Base-by-base conservation (phyloP, 1,140 invertebrate species). In the Drosophila repletoides region DNA sequence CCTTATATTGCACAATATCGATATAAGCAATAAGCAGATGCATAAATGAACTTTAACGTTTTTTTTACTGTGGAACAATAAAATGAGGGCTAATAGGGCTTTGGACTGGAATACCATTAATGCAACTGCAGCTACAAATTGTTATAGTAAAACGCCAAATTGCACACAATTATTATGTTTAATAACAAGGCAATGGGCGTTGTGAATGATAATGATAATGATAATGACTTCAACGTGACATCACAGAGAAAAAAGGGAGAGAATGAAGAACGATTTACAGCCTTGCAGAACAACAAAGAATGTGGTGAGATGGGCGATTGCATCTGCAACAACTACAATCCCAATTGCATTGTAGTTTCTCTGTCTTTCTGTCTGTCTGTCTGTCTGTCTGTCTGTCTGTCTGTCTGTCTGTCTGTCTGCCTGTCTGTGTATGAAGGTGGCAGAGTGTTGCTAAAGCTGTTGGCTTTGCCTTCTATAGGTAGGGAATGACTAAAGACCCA, bases 211-310 rank as follows among this genome's bases (percentile, higher is more conserved):
- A n/a, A n/a, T n/a, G n/a, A 53, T 53, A 53, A 59, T 49, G 58
- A 53, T 61, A 61, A 61, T 53, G 64, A 52, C 56, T 15, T 10
- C 45, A 26, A 67, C 64, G 58, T 67, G 64, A 45, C 64, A 40
- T 24, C 17, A 2, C 10, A 17, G 2, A 53, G 26, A 15, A 2
- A 5, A n/a, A 10, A 24, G 1, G 9, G 21, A 9, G 34, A 21
- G 17, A 10, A 12, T 2, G 6, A 24, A 5, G 0, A 5, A 7
- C 38, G 26, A 34, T 58, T 29, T 17, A 49, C 26, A 38, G 51
- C 60, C 51, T 55, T 55, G 41, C 24, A 6, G 22, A n/a, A 22
- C 22, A 55, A 55, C 45, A 66, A 51, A 43, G 34, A 51, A 59
- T 41, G 26, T 5, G 52, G n/a, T 48, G 33, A 1, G 5, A 26